phyloP scores from a whole-genome alignment of 2,888 invertebrate genomes.

The Dynastes maya region DNA sequence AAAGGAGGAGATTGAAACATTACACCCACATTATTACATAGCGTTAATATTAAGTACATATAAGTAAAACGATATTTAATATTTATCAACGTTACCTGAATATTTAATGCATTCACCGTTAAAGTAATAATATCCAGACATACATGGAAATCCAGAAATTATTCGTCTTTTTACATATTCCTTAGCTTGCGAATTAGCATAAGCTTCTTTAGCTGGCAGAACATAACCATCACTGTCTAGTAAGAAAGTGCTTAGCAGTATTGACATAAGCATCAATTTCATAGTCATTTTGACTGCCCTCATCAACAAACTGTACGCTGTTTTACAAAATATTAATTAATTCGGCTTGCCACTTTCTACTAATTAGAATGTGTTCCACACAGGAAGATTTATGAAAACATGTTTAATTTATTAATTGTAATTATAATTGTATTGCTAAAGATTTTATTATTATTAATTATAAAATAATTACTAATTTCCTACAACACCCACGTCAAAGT shows the following conservation, averaged over 20 bases:
- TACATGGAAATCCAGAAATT: neutral
- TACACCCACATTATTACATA: neutral
- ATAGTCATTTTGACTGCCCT: neutral
- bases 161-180: neutral
- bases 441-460: no score
- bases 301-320: no score
- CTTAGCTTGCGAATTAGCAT: neutral
- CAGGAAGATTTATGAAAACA: no score
- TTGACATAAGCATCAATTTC: neutral
- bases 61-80: neutral
- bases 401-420: no score
- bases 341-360: no score
- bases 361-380: no score
- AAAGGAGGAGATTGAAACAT: neutral
- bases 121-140: slow-evolving; percentile 8
- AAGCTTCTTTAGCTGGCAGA: neutral
- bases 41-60: neutral
- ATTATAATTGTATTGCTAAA: no score
- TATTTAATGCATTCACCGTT: slow-evolving; percentile 7
- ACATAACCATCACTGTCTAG: neutral
- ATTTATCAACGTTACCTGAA: slow-evolving; percentile 4
- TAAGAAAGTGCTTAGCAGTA: neutral
- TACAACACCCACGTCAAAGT: no score
- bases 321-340: no score
- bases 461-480: no score